Evolutionary conservation across 2,888 invertebrate species (phyloP).

Genomic region (Dasypogon diadema): DNA sequence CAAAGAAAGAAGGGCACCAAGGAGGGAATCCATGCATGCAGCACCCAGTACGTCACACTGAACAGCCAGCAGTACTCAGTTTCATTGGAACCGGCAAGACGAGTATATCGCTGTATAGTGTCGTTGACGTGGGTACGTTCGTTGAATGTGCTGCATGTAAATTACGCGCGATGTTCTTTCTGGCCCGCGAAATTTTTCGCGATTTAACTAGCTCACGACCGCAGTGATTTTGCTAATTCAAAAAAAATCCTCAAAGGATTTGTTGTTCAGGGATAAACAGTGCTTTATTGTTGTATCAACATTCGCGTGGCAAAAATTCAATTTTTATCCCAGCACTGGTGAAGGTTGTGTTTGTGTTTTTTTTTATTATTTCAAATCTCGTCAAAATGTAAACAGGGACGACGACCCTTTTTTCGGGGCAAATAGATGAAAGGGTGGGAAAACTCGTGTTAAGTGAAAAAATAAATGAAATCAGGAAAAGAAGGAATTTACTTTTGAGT

Average conservation of each 20-base stretch:
- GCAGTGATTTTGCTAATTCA: background rate
- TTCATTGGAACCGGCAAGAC: background rate
- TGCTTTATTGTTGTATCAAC: background rate
- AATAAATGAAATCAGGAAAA: constrained; percentile 30
- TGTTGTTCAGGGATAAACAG: background rate
- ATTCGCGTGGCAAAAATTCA: background rate
- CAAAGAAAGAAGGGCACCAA: background rate
- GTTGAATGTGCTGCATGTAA: no score
- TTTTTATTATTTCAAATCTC: background rate
- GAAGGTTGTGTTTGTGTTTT: background rate
- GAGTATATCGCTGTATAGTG: background rate
- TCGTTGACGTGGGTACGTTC: background rate
- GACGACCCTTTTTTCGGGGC: constrained; percentile 16
- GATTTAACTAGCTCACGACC: background rate
- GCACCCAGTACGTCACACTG: no score
- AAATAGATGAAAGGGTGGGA: constrained; percentile 1
- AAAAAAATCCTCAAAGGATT: background rate
- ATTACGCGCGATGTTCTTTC: no score
- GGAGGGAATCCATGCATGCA: background rate
- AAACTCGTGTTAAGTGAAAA: constrained; percentile 25
- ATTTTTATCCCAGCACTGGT: background rate
- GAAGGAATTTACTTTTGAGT: background rate
- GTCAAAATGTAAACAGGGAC: background rate
- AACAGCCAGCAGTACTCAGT: background rate
- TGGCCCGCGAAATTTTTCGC: no score